Conservation (phyloP, 23 tunicate species). For the Corella eumyota region DNA sequence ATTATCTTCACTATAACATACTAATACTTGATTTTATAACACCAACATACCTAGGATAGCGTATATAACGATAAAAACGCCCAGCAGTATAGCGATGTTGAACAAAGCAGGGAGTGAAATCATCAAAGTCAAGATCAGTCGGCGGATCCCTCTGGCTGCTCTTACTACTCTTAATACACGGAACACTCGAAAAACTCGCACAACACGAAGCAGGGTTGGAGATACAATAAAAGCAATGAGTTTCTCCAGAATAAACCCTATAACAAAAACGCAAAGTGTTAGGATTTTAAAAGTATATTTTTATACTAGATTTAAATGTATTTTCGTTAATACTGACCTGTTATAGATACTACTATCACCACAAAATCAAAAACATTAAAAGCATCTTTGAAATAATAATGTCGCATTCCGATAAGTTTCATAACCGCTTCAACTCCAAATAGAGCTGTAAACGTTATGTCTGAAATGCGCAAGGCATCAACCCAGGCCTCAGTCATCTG, state of each 20-base stretch:
- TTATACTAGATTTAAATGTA: background rate
- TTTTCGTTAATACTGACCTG: conserved; percentile 24
- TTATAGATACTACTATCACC: conserved; percentile 52
- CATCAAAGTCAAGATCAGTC: conserved; percentile 72
- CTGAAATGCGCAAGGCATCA: conserved; percentile 33
- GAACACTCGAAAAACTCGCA: conserved; percentile 80
- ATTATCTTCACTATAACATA: background rate
- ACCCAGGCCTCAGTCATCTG: conserved; percentile 48
- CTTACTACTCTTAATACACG: conserved; percentile 76
- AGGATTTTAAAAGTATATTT: background rate
- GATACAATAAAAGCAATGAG: conserved; percentile 46
- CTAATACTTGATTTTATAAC: background rate
- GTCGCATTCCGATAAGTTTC: conserved; percentile 64
- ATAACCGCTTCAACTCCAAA: conserved; percentile 55
- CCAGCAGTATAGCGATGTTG: conserved; percentile 80
- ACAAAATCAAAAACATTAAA: conserved; percentile 87
- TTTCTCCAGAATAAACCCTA: conserved; percentile 70
- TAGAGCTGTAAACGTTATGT: conserved; percentile 58
- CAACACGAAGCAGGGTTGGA: conserved; percentile 83
- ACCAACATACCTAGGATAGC: conserved; percentile 65
- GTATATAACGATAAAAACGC: conserved; percentile 71
- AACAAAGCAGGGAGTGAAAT: conserved; percentile 87
- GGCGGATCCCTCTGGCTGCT: conserved; percentile 88
- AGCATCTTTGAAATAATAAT: conserved; percentile 65
- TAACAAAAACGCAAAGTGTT: background rate